phyloP scores from a whole-genome alignment of 1,140 invertebrate species.

The Goniozus legneri region DNA sequence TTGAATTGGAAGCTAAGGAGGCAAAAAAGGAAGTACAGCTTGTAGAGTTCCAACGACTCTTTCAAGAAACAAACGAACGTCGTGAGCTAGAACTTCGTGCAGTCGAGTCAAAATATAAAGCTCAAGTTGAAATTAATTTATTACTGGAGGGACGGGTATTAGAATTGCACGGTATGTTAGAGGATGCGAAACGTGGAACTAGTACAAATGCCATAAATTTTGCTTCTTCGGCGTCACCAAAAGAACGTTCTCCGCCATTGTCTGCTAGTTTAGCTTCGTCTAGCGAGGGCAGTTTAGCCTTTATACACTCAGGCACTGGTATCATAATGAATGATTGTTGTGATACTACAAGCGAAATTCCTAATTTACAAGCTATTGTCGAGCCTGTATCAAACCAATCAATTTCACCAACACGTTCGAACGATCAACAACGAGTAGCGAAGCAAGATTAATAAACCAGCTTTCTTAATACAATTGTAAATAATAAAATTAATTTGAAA shows the following conservation, averaged over 20 bases:
- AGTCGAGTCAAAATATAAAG: constrained; percentile 69
- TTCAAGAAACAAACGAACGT: constrained; percentile 54
- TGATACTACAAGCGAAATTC: constrained; percentile 47
- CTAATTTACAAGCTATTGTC: constrained; percentile 49
- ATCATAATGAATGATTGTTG: constrained; percentile 48
- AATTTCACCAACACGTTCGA: constrained; percentile 28
- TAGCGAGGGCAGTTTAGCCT: constrained; percentile 49
- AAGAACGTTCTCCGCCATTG: constrained; percentile 48
- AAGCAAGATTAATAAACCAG: constrained; percentile 23
- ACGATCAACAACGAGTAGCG: constrained; percentile 18
- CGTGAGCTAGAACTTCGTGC: constrained; percentile 57
- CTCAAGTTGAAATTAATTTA: constrained; percentile 65
- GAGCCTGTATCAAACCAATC: constrained; percentile 40
- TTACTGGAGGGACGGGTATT: constrained; percentile 66
- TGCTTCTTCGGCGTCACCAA: constrained; percentile 46
- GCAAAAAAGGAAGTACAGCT: constrained; percentile 50
- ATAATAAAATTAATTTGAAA: too few relatives aligned
- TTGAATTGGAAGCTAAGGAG: constrained; percentile 53
- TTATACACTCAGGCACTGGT: constrained; percentile 42
- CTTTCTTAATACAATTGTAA: too few relatives aligned
- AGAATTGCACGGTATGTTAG: constrained; percentile 59
- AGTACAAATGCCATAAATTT: constrained; percentile 32
- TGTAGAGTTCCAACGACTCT: constrained; percentile 51
- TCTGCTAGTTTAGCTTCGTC: constrained; percentile 51
- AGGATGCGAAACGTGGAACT: constrained; percentile 33